Conservation (phyloP, 2,888 invertebrate species). For the Malthinus flaveolus region DNA sequence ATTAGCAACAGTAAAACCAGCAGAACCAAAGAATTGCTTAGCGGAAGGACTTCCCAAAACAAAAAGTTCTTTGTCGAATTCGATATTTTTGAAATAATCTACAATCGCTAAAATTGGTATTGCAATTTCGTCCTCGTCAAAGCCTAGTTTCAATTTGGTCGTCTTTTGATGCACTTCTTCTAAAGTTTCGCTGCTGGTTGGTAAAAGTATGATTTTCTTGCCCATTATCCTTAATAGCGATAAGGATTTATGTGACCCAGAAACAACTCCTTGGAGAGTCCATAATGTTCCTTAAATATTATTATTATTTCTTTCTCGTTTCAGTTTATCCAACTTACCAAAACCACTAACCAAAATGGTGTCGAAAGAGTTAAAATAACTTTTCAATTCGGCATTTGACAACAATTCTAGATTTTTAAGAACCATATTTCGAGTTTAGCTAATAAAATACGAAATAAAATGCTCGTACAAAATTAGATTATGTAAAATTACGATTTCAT, state of each 20-base stretch:
- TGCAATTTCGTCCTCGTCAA: background rate
- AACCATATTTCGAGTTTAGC: background rate
- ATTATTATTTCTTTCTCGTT: background rate
- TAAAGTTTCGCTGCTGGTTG: background rate
- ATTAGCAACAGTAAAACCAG: background rate
- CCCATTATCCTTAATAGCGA: background rate
- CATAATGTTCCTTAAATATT: background rate
- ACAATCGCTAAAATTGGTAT: background rate
- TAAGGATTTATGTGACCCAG: background rate
- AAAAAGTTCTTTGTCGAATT: background rate
- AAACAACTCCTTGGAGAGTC: background rate
- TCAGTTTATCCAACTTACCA: background rate
- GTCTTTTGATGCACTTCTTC: background rate
- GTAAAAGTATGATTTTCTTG: background rate
- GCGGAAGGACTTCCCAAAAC: background rate
- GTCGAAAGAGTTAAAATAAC: background rate
- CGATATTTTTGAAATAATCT: background rate
- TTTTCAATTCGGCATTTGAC: background rate
- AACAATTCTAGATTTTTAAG: background rate
- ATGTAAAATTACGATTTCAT: no score
- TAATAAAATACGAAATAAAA: background rate
- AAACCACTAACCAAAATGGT: background rate
- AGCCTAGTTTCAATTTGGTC: background rate
- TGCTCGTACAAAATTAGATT: no score
- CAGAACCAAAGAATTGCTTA: background rate